Evolutionary conservation across 1,140 invertebrate species (phyloP).

Genomic region (Tetragnatha versicolor): DNA sequence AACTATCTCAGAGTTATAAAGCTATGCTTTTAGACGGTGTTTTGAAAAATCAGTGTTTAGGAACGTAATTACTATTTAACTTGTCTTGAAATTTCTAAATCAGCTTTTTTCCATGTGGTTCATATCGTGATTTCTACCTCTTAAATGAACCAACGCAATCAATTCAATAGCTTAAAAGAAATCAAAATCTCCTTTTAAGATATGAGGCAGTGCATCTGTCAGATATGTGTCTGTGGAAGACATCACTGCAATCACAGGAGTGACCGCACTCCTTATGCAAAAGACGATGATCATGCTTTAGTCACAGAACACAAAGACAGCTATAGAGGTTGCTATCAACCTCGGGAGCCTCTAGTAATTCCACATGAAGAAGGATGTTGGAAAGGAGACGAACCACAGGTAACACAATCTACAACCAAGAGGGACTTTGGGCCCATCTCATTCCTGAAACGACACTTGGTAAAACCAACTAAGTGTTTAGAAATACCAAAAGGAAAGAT

Average conservation of each 20-base stretch:
- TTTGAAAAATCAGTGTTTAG: not conserved
- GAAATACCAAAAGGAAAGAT: conserved; percentile 12
- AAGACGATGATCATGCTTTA: not conserved
- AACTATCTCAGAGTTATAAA: no score
- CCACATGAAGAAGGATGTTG: not conserved
- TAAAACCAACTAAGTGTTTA: not conserved
- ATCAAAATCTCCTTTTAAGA: not conserved
- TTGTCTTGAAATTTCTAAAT: conserved; percentile 7
- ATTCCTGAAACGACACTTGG: not conserved
- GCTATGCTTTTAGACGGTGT: no score
- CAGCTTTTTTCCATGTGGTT: conserved; percentile 12
- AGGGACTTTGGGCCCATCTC: conserved; percentile 24
- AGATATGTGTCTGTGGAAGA: conserved; percentile 39
- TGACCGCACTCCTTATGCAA: conserved; percentile 14
- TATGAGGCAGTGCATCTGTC: conserved; percentile 43
- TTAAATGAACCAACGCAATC: not conserved
- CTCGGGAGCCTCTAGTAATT: not conserved
- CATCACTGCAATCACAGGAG: conserved; percentile 33
- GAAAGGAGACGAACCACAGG: conserved; percentile 25
- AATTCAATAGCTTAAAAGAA: not conserved
- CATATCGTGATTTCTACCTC: not conserved
- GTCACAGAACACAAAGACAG: conserved; percentile 39
- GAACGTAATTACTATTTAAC: not conserved
- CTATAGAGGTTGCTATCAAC: conserved; percentile 1
- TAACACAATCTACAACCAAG: conserved; percentile 19